Percentiles rank a stretch among this genome's conserved stretches.
These are phyloP conservation scores for Melinaea menophilus DNA, from an alignment of 2,888 invertebrate genomes.

Conservation along the genomic window DNA sequence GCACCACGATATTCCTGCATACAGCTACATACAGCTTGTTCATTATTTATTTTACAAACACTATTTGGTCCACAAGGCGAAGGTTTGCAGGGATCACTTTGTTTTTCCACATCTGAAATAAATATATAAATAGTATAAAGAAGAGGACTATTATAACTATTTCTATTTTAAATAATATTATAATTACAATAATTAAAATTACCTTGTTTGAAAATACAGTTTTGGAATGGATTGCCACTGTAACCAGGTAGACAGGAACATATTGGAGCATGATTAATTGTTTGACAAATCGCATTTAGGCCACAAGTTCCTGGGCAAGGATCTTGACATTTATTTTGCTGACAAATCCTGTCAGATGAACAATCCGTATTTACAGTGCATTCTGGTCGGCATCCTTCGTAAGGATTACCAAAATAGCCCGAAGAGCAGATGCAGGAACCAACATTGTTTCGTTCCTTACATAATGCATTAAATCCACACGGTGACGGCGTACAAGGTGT, in stretches of 20 bases:
- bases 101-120: slow-evolving; percentile 54
- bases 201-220: slow-evolving; percentile 56
- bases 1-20: slow-evolving; percentile 80
- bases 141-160: too few species aligned
- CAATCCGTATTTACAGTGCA: slow-evolving; percentile 86
- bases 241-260: slow-evolving; percentile 83
- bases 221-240: slow-evolving; percentile 79
- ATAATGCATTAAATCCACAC: slow-evolving; percentile 85
- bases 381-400: slow-evolving; percentile 85
- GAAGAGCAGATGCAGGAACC: slow-evolving; percentile 83
- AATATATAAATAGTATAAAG: too few species aligned
- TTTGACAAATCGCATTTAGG: slow-evolving; percentile 83
- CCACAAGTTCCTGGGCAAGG: slow-evolving; percentile 88
- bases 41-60: slow-evolving; percentile 84
- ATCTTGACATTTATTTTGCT: slow-evolving; percentile 85
- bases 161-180: too few species aligned
- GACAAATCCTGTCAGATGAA: slow-evolving; percentile 83
- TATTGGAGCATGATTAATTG: slow-evolving; percentile 83
- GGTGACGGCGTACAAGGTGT: slow-evolving; percentile 83
- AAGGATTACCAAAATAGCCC: slow-evolving; percentile 81
- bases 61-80: slow-evolving; percentile 91
- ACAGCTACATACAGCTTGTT: slow-evolving; percentile 85
- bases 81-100: slow-evolving; percentile 82
- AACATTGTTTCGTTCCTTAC: slow-evolving; percentile 82
- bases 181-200: slow-evolving; percentile 33